These are phyloP conservation scores for Baryphthengus martii DNA, from an alignment of 2,113 vertebrate genomes.

Conservation along the genomic window DNA sequence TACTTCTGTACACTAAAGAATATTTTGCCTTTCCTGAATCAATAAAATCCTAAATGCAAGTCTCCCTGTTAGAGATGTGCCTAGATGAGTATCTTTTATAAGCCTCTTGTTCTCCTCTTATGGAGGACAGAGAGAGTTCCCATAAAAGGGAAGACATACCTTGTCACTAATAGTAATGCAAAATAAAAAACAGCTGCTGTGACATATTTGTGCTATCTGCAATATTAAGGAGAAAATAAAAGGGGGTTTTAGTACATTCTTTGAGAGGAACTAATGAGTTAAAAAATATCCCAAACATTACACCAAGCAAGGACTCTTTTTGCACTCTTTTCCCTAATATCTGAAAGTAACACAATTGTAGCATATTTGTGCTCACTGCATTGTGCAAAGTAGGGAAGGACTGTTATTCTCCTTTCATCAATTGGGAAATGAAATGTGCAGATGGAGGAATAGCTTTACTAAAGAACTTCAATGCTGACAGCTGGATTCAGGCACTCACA, in stretches of 20 bases:
- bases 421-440: neutral
- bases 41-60: neutral
- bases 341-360: neutral
- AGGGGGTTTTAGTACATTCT: neutral
- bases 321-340: neutral
- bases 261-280: neutral
- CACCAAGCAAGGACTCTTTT: neutral
- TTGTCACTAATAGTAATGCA: neutral
- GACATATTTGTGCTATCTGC: neutral
- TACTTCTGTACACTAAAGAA: neutral
- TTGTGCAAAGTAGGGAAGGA: neutral
- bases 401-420: neutral
- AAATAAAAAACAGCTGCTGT: neutral
- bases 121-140: neutral
- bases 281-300: neutral
- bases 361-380: neutral
- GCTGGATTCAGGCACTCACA: neutral
- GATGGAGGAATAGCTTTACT: neutral
- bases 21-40: neutral
- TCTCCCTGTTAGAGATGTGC: neutral
- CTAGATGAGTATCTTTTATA: neutral
- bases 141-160: neutral
- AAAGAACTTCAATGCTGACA: neutral
- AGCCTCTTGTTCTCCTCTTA: neutral
- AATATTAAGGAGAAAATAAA: neutral